These are phyloP conservation scores for Axis porcinus DNA, from an alignment of 2,113 vertebrate genomes.

Conservation along the genomic window DNA sequence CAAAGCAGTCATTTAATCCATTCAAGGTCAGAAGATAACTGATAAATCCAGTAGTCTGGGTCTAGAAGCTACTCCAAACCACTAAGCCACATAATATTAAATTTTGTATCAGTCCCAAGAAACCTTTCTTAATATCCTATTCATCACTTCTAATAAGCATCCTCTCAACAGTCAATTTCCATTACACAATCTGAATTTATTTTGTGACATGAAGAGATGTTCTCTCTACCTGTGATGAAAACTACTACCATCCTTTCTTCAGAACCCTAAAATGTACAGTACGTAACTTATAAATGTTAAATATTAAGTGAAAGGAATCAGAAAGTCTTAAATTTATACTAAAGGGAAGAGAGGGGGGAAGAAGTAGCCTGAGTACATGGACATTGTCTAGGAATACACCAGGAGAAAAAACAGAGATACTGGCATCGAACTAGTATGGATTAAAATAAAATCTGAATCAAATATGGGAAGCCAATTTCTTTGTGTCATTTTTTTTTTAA, in stretches of 20 bases:
- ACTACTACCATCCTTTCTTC: background rate
- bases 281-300: conserved; percentile 23
- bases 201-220: background rate
- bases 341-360: background rate
- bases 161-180: background rate
- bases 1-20: background rate
- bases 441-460: conserved; percentile 36
- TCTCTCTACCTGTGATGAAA: background rate
- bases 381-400: background rate
- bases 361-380: background rate
- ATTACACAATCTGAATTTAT: background rate
- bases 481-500: background rate
- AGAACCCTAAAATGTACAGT: conserved; percentile 3
- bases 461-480: background rate
- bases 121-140: background rate
- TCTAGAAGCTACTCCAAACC: background rate
- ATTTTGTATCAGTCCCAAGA: background rate
- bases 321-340: background rate
- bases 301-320: background rate
- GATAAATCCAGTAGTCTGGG: background rate
- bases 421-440: background rate
- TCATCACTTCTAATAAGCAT: background rate
- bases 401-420: background rate
- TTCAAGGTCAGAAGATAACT: background rate
- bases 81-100: background rate